Conservation (phyloP, 2,888 invertebrate genomes). For the Drosophila algonquin region DNA sequence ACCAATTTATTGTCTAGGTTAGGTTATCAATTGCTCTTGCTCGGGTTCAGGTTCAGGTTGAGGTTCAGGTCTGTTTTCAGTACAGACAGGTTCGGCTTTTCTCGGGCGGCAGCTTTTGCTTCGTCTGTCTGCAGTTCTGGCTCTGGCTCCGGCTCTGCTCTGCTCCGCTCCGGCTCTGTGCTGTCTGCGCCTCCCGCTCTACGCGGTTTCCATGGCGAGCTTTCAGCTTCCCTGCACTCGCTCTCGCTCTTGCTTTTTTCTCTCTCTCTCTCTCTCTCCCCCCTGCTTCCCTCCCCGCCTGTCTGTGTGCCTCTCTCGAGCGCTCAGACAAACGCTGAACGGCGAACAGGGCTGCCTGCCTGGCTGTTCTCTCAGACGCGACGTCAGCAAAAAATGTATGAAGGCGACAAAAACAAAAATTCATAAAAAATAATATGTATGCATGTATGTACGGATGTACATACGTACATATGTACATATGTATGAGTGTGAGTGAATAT, state of each 20-base stretch:
- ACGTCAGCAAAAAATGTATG: conserved; percentile 49
- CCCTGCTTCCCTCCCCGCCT: conserved; percentile 1
- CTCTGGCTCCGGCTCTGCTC: conserved; percentile 3
- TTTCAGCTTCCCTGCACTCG: conserved; percentile 17
- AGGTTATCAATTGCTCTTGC: conserved; percentile 33
- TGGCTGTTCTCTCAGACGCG: conserved; percentile 40
- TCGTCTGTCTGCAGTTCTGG: neutral
- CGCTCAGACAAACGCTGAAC: neutral
- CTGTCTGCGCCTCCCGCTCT: neutral
- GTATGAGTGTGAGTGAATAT: conserved; percentile 12
- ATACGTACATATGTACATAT: neutral
- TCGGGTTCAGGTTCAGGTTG: neutral
- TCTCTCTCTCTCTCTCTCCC: conserved; percentile 7
- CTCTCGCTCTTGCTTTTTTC: neutral
- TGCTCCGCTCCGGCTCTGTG: no score
- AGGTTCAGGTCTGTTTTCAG: conserved; percentile 11
- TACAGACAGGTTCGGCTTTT: conserved; percentile 36
- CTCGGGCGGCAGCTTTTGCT: conserved; percentile 30
- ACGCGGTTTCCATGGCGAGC: conserved; percentile 10
- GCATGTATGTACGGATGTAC: neutral
- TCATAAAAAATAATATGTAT: conserved; percentile 7
- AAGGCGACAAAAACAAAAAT: conserved; percentile 42
- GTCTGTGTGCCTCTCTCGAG: conserved; percentile 3
- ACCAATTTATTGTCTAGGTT: conserved; percentile 37
- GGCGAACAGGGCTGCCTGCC: conserved; percentile 10